These are phyloP conservation scores for Brachypteracias leptosomus DNA, from an alignment of 2,113 vertebrate genomes.

Conservation along the genomic window DNA sequence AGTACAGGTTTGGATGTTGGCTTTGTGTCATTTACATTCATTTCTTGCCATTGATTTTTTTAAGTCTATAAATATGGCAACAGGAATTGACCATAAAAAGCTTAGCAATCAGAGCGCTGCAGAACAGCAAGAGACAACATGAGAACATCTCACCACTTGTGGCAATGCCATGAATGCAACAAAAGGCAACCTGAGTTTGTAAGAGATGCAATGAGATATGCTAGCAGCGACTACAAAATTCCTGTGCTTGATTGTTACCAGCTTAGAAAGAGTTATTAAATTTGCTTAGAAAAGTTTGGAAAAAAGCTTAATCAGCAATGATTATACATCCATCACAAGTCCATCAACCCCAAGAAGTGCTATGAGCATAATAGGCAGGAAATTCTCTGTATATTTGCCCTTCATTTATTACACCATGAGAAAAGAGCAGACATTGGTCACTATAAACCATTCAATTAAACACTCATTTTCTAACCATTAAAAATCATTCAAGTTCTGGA, in stretches of 20 bases:
- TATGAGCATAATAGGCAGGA: neutral
- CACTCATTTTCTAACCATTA: slow-evolving; percentile 1
- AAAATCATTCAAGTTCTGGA: neutral
- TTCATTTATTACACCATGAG: neutral
- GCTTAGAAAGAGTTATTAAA: neutral
- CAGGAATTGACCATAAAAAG: neutral
- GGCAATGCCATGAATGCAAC: neutral
- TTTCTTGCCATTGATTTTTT: neutral
- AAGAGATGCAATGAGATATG: neutral
- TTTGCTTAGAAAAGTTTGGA: neutral
- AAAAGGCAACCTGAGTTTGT: neutral
- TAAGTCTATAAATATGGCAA: neutral
- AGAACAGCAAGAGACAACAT: neutral
- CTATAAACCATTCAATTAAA: slow-evolving; percentile 4
- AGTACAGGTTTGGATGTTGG: neutral
- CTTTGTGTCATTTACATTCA: no score
- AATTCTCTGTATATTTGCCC: neutral
- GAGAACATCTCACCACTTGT: neutral
- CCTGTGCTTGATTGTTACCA: neutral
- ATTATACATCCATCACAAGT: neutral
- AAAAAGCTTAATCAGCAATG: neutral
- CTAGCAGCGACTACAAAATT: neutral
- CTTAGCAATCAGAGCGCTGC: neutral
- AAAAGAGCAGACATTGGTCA: neutral
- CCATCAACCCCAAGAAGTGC: neutral